Evolutionary conservation across 1,140 invertebrate species (phyloP), one percentile per base, ranked within the genome.

Genomic region (Drosophila burlai): DNA sequence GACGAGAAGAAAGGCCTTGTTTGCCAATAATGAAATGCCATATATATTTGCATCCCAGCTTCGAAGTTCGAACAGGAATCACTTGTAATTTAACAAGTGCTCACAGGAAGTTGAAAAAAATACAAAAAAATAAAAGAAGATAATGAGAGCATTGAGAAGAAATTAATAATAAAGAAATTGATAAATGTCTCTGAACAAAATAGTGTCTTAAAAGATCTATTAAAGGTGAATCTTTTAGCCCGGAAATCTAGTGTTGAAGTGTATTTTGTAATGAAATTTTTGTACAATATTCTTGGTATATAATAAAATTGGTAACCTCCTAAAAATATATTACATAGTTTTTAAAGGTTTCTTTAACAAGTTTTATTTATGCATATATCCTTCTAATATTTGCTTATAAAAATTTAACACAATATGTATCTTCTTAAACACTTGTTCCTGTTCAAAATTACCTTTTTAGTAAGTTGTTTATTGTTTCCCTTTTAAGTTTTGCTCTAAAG

Each of bases 11-110:
- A 74, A 65, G 65, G 60, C 63, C 59, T 54, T 76, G 73, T 76
- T 76, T 34, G 71, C 60, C 71, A 57, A 65, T 76, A 76, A 75
- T 75, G 50, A 76, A 75, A 76, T 75, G 73, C 71, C 73, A 64
- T 75, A 63, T 75, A 63, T 57, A 76, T 76, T 75, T 74, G 43
- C 72, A 75, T 75, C 10, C 29, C 42, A 57, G 21, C n/a, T n/a
- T n/a, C n/a, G n/a, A n/a, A n/a, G n/a, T 24, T 15, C 52, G 34
- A 68, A 66, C 29, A 29, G 34, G 26, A 42, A 68, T 52, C 24
- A 50, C 36, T 42, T 68, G 26, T 42, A 67, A 34, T 67, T 67
- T 42, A 9, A 34, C 55, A 24, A 21, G 36, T 42, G 31, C 24
- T 18, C 18, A 11, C n/a, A n/a, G 24, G 5, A 38, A 64, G 9